Percentiles rank a stretch among this genome's conserved stretches.
Conservation (phyloP, 2,113 vertebrate genomes). For the Gallinago paraguaiae region DNA sequence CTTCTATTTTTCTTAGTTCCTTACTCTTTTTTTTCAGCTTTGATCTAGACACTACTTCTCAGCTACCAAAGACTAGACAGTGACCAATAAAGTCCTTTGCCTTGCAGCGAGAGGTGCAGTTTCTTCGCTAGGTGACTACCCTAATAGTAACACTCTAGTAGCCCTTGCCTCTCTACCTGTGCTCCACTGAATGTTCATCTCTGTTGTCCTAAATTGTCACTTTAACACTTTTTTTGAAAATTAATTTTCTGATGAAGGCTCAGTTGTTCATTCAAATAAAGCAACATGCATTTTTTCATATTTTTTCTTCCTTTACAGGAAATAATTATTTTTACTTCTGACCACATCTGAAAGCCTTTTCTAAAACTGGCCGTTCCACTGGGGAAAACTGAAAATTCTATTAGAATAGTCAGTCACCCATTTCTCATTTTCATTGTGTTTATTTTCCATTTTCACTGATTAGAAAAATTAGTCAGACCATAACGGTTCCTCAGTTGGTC, state of each 20-base stretch:
- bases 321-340: not conserved
- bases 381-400: not conserved
- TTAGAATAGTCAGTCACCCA: not conserved
- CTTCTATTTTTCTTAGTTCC: not conserved
- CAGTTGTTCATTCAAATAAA: constrained; percentile 14
- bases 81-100: not conserved
- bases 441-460: not conserved
- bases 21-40: not conserved
- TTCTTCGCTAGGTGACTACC: not conserved
- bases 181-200: not conserved
- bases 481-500: not conserved
- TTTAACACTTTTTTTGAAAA: constrained; percentile 23
- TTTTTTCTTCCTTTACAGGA: not conserved
- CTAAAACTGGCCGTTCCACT: not conserved
- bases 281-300: not conserved
- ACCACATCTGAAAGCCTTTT: constrained; percentile 2
- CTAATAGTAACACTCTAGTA: not conserved
- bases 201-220: not conserved
- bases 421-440: not conserved
- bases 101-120: not conserved
- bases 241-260: not conserved
- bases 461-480: constrained; percentile 16
- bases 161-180: not conserved
- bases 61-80: not conserved
- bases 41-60: not conserved